Conservation (phyloP, 1,140 invertebrate species). For the Papilio machaon region DNA sequence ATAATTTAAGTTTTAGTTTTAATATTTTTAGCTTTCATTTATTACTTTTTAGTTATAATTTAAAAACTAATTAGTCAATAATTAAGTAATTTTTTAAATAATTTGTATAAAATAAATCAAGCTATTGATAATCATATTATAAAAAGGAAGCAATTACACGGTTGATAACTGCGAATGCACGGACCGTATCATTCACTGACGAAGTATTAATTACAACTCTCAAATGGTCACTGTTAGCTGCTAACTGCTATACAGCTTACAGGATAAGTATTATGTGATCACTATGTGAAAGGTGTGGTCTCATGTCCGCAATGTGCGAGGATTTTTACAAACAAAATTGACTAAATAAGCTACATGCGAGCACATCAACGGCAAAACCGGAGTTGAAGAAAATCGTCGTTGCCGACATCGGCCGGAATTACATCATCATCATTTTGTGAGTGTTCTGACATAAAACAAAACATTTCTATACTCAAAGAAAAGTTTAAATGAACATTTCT, state of each 20-base stretch:
- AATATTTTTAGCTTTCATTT: too few relatives aligned
- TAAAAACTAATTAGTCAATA: not conserved
- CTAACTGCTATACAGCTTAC: not conserved
- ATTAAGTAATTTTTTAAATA: conserved; percentile 7
- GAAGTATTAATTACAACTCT: too few relatives aligned
- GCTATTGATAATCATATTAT: not conserved
- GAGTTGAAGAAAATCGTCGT: too few relatives aligned
- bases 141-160: conserved; percentile 55
- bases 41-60: not conserved
- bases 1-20: too few relatives aligned
- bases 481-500: not conserved
- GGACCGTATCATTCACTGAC: conserved; percentile 47
- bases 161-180: conserved; percentile 58
- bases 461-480: not conserved
- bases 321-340: too few relatives aligned
- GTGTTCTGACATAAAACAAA: too few relatives aligned
- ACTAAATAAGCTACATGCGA: too few relatives aligned
- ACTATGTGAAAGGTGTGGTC: too few relatives aligned
- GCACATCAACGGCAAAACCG: too few relatives aligned
- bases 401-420: too few relatives aligned
- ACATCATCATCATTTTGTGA: too few relatives aligned
- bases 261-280: not conserved
- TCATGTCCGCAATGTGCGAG: too few relatives aligned
- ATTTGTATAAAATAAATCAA: not conserved
- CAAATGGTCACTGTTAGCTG: not conserved